Conservation (phyloP, 2,888 invertebrate species). For the Drosophila tanythrix region DNA sequence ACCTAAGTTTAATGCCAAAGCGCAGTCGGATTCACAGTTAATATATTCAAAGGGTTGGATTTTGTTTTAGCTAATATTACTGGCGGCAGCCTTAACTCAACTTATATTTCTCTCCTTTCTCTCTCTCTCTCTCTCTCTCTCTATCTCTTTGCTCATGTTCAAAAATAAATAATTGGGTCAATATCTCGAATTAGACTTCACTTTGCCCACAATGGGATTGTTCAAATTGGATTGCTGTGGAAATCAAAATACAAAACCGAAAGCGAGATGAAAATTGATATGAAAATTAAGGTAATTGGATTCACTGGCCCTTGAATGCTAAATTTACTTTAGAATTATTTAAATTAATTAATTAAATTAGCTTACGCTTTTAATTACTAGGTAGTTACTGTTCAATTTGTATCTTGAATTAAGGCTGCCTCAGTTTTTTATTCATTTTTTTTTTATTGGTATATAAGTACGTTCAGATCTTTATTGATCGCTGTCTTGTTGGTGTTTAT, state of each 20-base stretch:
- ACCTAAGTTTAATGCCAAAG: slow-evolving; percentile 37
- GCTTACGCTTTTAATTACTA: not conserved
- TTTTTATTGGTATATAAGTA: not conserved
- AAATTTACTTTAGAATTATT: not conserved
- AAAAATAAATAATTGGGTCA: slow-evolving; percentile 27
- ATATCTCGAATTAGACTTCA: not conserved
- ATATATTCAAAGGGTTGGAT: not conserved
- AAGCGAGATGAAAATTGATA: not conserved
- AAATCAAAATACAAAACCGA: slow-evolving; percentile 15
- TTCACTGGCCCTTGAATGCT: slow-evolving; percentile 11
- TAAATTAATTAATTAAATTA: not conserved
- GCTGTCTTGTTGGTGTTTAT: not conserved
- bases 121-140: not conserved
- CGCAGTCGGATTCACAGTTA: slow-evolving; percentile 34
- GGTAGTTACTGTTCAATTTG: not conserved
- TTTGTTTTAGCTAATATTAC: slow-evolving; percentile 8
- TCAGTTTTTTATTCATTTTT: not conserved
- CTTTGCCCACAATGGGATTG: slow-evolving; percentile 2
- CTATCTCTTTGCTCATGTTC: slow-evolving; percentile 1
- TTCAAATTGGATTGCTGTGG: slow-evolving; percentile 11
- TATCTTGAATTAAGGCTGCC: slow-evolving; percentile 17
- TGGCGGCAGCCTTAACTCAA: slow-evolving; percentile 19
- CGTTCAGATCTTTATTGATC: slow-evolving; percentile 6
- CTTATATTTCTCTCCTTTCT: not conserved
- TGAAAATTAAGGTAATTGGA: slow-evolving; percentile 11